phyloP scores from a whole-genome alignment of 64 coral and sea anemone genomes.

The Exaiptasia diaphana region DNA sequence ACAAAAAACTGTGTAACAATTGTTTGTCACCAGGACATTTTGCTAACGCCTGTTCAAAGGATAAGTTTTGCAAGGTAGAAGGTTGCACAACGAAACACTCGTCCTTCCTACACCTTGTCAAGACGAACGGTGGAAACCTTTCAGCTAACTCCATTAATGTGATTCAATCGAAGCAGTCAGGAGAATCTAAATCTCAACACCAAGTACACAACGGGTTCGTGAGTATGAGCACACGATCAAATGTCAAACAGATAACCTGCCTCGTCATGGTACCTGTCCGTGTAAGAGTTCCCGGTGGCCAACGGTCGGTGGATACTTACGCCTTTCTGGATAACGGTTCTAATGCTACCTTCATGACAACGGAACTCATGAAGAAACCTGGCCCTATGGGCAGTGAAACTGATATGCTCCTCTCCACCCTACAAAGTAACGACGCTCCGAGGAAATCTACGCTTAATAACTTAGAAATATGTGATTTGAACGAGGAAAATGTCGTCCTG shows the following conservation, averaged over 20 bases:
- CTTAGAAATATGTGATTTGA: neutral
- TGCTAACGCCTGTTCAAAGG: slow-evolving; percentile 37
- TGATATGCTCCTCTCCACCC: neutral
- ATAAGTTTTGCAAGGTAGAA: slow-evolving; percentile 49
- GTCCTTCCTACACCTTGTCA: neutral
- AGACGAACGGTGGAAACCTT: no score
- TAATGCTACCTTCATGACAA: slow-evolving; percentile 11
- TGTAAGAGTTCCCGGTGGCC: neutral
- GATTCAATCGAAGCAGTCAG: no score
- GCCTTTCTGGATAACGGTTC: slow-evolving; percentile 29
- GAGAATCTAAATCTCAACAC: no score
- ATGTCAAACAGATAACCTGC: neutral
- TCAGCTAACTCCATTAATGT: no score
- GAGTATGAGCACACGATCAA: neutral
- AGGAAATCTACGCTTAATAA: neutral
- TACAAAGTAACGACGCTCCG: neutral
- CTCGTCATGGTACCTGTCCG: neutral
- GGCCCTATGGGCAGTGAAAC: neutral
- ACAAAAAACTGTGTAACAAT: slow-evolving; percentile 47
- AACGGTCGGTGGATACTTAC: neutral
- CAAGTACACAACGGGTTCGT: no score
- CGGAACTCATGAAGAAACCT: neutral
- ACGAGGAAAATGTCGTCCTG: slow-evolving; percentile 1
- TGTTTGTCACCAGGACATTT: slow-evolving; percentile 55
- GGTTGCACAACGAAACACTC: slow-evolving; percentile 13